Evolutionary conservation across 2,888 invertebrate species (phyloP).

Genomic region (Meta bourneti): DNA sequence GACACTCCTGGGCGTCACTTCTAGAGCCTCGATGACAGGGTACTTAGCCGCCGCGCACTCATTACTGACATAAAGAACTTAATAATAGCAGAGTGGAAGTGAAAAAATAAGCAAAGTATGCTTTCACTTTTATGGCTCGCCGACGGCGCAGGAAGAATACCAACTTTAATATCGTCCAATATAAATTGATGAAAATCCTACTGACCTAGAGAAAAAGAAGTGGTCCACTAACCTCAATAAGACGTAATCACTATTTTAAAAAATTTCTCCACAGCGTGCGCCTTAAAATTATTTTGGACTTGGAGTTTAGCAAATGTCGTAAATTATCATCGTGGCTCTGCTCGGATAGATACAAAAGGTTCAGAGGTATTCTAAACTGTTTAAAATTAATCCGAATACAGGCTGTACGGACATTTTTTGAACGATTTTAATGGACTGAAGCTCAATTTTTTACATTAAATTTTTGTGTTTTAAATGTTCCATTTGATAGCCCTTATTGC

Average conservation of each 20-base stretch:
- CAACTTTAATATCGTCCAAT: neutral
- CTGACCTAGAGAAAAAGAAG: conserved; percentile 6
- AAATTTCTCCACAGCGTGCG: too few species aligned
- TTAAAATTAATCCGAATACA: too few species aligned
- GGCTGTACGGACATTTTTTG: too few species aligned
- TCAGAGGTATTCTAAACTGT: too few species aligned
- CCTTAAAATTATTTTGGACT: too few species aligned
- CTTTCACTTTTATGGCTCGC: conserved; percentile 44
- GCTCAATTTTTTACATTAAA: too few species aligned
- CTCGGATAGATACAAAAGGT: too few species aligned
- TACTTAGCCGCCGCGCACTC: conserved; percentile 37
- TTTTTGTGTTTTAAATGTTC: too few species aligned
- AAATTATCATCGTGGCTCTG: too few species aligned
- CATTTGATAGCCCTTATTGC: too few species aligned
- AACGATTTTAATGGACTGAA: too few species aligned
- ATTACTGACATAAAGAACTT: conserved; percentile 41
- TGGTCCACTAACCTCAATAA: conserved; percentile 1
- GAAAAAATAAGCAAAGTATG: neutral
- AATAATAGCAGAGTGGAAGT: conserved; percentile 9
- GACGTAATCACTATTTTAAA: neutral
- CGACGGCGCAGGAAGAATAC: neutral
- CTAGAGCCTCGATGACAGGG: conserved; percentile 55
- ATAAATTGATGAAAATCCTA: conserved; percentile 10
- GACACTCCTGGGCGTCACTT: conserved; percentile 62
- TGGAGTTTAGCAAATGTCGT: too few species aligned